Percentiles rank a stretch among this genome's conserved stretches.
These are phyloP conservation scores for Pachliopta kotzebuea DNA, from an alignment of 2,888 invertebrate genomes.

Conservation along the genomic window DNA sequence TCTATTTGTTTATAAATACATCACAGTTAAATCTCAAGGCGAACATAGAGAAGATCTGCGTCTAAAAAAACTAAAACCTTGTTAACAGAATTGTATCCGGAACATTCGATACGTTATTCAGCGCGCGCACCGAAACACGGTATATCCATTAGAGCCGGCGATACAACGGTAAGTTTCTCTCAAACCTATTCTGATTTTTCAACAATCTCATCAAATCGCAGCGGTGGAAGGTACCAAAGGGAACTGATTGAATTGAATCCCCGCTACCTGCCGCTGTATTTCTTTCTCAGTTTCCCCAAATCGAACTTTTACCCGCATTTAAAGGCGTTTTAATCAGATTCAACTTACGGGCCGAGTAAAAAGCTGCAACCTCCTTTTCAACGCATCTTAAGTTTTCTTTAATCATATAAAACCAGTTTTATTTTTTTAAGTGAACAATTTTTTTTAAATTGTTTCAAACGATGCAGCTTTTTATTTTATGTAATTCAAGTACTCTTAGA, in stretches of 20 bases:
- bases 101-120: constrained; percentile 35
- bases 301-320: constrained; percentile 74
- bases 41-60: constrained; percentile 30
- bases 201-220: constrained; percentile 78
- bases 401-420: too few species aligned
- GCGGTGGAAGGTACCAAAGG: constrained; percentile 62
- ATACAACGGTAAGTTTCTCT: constrained; percentile 53
- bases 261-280: constrained; percentile 69
- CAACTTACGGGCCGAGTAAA: constrained; percentile 71
- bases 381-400: too few species aligned
- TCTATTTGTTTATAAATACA: too few species aligned
- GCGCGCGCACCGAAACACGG: constrained; percentile 44
- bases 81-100: constrained; percentile 24
- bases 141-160: constrained; percentile 59
- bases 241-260: constrained; percentile 77
- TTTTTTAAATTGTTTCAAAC: too few species aligned
- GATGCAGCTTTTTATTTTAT: too few species aligned
- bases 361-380: constrained; percentile 39
- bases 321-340: constrained; percentile 79
- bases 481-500: too few species aligned
- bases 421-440: too few species aligned
- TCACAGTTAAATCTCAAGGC: neutral
- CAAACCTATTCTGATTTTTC: constrained; percentile 67
- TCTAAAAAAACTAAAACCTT: constrained; percentile 32
- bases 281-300: constrained; percentile 72